Base-by-base conservation (phyloP, 1,140 invertebrate genomes). In the Myzus persicae region DNA sequence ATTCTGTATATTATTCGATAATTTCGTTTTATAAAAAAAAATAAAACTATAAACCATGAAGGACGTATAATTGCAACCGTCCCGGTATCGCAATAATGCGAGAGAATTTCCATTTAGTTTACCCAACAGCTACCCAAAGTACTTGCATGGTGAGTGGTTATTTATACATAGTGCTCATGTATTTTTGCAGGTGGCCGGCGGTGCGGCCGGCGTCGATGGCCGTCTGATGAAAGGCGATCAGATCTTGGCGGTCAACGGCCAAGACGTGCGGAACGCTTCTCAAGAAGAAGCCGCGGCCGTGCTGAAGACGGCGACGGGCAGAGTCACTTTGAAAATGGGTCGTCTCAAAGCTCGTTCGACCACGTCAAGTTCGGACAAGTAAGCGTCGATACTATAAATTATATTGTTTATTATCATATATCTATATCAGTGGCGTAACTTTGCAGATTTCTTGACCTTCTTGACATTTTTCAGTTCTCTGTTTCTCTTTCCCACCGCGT, bases 221-320 rank as follows among this genome's bases (percentile, higher is more conserved):
- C 97, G 98, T 94, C 96, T 99, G 93, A 97, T 98, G 95, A 97
- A 98, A 95, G 99, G 99, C 31, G 99, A 99, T 95, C 97, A 99
- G 94, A 97, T 99, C 87, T 95, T 99, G 24, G 96, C 98, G 46
- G 98, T 99, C 0, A 98, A 99, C 95, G 98, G 97, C 22, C 97
- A 98, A 94, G 97, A 99, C 94, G 95, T 99, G 48, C 97, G 97
- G 93, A 96, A 97, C 93, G 96, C 97, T 2, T 97, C 97, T 38
- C 97, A 98, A 94, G 97, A 99, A 94, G 97, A 99, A 94, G 98
- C 97, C 31, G 98, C 98, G 40, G 96, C 97, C 26, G 96, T 98
- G n/a, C 96, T 99, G 93, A 99, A 99, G 96, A 97, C 97, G 93
- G 96, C 97, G 76, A 96, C 96, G 94, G 98, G 97, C 84, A 97